Percentiles rank a stretch among this genome's conserved stretches.
These are phyloP conservation scores for Ridgeia piscesae DNA, from an alignment of 1,140 invertebrate genomes.

Conservation along the genomic window DNA sequence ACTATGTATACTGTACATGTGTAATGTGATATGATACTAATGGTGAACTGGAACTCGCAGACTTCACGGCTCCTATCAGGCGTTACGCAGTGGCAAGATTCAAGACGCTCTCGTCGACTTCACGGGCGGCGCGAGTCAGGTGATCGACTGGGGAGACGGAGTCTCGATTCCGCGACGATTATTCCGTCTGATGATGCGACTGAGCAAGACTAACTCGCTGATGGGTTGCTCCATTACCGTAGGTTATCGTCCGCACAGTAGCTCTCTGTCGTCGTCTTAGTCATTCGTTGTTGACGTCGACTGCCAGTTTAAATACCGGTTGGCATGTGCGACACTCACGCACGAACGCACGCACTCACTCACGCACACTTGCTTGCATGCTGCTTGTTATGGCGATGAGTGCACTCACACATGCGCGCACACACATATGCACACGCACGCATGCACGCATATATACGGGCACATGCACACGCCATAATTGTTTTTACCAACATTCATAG, in stretches of 20 bases:
- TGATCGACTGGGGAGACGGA: slow-evolving; percentile 13
- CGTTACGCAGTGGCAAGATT: slow-evolving; percentile 15
- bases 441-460: not conserved
- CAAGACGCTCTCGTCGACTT: slow-evolving; percentile 31
- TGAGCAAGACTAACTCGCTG: slow-evolving; percentile 24
- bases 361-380: too few relatives aligned
- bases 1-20: too few relatives aligned
- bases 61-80: slow-evolving; percentile 31
- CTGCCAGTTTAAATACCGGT: too few relatives aligned
- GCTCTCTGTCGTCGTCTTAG: not conserved
- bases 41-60: slow-evolving; percentile 6
- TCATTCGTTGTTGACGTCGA: not conserved
- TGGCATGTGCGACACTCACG: too few relatives aligned
- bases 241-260: not conserved
- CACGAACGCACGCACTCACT: not conserved
- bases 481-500: not conserved
- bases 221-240: slow-evolving; percentile 30
- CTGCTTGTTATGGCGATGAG: too few relatives aligned
- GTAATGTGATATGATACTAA: too few relatives aligned
- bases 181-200: slow-evolving; percentile 22
- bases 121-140: slow-evolving; percentile 33
- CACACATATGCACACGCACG: not conserved
- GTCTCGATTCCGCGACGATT: slow-evolving; percentile 16
- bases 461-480: not conserved
- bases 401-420: too few relatives aligned